These are phyloP conservation scores for Delphinapterus leucas DNA, from an alignment of 2,113 vertebrate genomes.

Conservation along the genomic window DNA sequence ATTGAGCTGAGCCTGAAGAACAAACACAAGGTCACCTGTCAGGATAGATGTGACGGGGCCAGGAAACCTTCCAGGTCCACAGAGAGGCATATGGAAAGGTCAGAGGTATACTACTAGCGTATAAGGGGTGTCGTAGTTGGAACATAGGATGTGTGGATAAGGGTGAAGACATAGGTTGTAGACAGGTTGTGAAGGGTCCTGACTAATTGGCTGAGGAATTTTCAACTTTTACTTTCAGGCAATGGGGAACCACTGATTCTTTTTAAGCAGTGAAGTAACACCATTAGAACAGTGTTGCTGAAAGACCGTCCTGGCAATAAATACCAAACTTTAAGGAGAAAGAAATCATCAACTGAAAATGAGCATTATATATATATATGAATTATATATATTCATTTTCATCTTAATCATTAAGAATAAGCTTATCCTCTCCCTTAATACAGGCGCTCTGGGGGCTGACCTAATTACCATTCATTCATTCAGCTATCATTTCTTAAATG, in stretches of 20 bases:
- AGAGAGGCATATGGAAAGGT: not conserved
- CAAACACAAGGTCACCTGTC: not conserved
- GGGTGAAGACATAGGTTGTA: not conserved
- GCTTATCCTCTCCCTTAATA: not conserved
- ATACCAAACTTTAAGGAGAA: constrained; percentile 18
- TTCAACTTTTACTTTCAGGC: not conserved
- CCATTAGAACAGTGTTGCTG: not conserved
- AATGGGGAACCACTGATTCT: not conserved
- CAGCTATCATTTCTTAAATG: not conserved
- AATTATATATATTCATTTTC: not conserved
- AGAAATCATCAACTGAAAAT: not conserved
- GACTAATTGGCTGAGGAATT: not conserved
- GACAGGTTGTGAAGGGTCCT: not conserved
- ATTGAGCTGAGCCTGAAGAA: not conserved
- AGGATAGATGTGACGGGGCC: not conserved
- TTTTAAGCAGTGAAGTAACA: not conserved
- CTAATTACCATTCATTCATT: not conserved
- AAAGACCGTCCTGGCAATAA: not conserved
- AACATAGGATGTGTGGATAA: not conserved
- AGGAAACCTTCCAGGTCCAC: not conserved
- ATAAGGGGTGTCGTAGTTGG: not conserved
- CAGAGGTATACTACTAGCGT: not conserved
- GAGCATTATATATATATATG: not conserved
- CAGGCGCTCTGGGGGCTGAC: not conserved
- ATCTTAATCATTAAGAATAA: not conserved